Evolutionary conservation across 2,888 invertebrate species (phyloP).

Genomic region (Ophion ventricosus): DNA sequence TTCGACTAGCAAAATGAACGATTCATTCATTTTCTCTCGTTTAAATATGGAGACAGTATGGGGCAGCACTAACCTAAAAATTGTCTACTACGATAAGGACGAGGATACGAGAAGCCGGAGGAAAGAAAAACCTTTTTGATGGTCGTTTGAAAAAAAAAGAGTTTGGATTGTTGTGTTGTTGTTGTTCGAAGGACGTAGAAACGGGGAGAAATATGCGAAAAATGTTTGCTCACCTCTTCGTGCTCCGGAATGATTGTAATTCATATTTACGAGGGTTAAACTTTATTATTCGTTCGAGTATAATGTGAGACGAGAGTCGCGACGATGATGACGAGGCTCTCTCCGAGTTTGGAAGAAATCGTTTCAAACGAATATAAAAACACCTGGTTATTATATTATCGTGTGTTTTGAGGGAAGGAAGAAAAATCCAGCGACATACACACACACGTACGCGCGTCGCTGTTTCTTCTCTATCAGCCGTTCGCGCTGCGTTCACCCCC

Average conservation of each 20-base stretch:
- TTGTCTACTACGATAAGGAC: not conserved
- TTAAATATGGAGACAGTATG: not conserved
- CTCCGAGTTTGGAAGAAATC: not conserved
- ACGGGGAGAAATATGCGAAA: not conserved
- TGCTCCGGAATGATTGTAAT: conserved; percentile 79
- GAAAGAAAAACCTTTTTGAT: not conserved
- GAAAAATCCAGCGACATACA: conserved; percentile 71
- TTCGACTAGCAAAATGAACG: not conserved
- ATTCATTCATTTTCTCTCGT: not conserved
- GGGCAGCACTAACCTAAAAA: conserved; percentile 31
- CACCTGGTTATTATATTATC: conserved; percentile 5
- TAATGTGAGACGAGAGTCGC: not conserved
- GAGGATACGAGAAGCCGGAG: not conserved
- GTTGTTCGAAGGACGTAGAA: not conserved
- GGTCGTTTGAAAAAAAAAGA: not conserved
- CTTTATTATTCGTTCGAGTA: conserved; percentile 17
- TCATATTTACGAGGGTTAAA: conserved; percentile 73
- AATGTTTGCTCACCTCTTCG: conserved; percentile 76
- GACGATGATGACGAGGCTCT: not conserved
- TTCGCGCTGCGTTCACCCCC: not conserved
- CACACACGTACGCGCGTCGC: conserved; percentile 28
- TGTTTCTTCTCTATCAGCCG: not conserved
- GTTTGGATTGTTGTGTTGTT: not conserved
- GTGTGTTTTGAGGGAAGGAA: conserved; percentile 24
- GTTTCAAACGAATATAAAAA: not conserved